phyloP scores from a whole-genome alignment of 2,797 vertebrate genomes.

The Poeciliopsis paucimaculata region DNA sequence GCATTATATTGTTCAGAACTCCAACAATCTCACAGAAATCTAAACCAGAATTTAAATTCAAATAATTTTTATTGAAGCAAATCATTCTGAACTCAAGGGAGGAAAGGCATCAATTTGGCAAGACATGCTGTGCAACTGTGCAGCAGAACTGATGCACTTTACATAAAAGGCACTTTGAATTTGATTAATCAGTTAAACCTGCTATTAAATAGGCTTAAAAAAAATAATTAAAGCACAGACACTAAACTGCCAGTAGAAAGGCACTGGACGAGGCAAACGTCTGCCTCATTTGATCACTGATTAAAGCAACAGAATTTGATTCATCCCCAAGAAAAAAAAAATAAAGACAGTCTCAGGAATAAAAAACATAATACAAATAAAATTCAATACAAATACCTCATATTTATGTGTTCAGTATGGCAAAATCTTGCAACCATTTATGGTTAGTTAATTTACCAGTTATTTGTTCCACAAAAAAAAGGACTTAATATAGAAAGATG shows the following conservation, averaged over 20 bases:
- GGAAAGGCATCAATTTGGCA: conserved; percentile 54
- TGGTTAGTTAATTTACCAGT: conserved; percentile 41
- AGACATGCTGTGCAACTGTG: conserved; percentile 45
- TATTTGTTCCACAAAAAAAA: conserved; percentile 41
- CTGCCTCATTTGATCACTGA: conserved; percentile 12
- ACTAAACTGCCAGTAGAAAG: conserved; percentile 43
- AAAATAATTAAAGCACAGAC: conserved; percentile 19
- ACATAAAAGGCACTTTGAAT: conserved; percentile 67
- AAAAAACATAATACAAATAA: conserved; percentile 11
- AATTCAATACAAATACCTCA: conserved; percentile 30
- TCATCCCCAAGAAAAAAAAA: conserved; percentile 10
- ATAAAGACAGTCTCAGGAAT: conserved; percentile 15
- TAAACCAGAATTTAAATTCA: conserved; percentile 28
- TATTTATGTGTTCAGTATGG: conserved; percentile 30
- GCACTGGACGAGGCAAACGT: conserved; percentile 34
- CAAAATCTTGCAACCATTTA: conserved; percentile 13
- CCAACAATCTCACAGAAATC: conserved; percentile 11
- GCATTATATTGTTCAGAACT: background rate
- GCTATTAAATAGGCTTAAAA: conserved; percentile 27
- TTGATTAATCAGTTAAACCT: conserved; percentile 19
- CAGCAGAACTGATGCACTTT: conserved; percentile 40
- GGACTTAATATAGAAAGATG: conserved; percentile 25
- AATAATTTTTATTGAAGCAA: conserved; percentile 73
- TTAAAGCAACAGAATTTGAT: conserved; percentile 19
- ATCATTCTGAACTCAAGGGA: conserved; percentile 55